Conservation (phyloP, 2,888 invertebrate species). For the Melitaea athalia region DNA sequence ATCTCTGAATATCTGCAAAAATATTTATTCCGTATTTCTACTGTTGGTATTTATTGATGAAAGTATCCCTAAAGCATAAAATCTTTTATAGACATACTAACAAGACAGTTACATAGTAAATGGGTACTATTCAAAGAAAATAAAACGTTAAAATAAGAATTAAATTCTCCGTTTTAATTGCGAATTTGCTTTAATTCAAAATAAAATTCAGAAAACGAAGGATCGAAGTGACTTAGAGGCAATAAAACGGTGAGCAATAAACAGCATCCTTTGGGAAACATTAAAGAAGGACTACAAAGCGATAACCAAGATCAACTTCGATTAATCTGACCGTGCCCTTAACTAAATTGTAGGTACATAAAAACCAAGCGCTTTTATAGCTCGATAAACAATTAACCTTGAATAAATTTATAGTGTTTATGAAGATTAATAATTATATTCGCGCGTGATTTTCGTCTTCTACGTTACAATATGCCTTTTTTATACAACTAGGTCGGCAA, state of each 20-base stretch:
- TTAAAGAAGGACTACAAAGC: conserved; percentile 30
- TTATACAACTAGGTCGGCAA: no score
- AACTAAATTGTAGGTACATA: background rate
- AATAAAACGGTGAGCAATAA: conserved; percentile 37
- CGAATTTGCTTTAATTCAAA: conserved; percentile 9
- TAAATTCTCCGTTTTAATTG: background rate
- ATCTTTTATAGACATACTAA: no score
- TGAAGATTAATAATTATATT: background rate
- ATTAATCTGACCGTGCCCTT: conserved; percentile 14
- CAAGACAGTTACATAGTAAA: no score
- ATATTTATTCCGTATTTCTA: no score
- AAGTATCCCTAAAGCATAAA: no score
- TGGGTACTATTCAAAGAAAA: background rate
- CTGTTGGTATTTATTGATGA: no score
- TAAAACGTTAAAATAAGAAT: background rate
- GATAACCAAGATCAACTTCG: conserved; percentile 23
- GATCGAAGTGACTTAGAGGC: conserved; percentile 29
- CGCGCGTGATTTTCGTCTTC: no score
- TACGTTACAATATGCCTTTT: no score
- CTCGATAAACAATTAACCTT: background rate
- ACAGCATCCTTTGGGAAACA: conserved; percentile 34
- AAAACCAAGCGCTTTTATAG: background rate
- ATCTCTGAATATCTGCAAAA: no score
- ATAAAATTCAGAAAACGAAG: conserved; percentile 31
- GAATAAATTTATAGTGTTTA: background rate